phyloP scores from a whole-genome alignment of 2,113 vertebrate genomes.

The Chiloscyllium plagiosum region DNA sequence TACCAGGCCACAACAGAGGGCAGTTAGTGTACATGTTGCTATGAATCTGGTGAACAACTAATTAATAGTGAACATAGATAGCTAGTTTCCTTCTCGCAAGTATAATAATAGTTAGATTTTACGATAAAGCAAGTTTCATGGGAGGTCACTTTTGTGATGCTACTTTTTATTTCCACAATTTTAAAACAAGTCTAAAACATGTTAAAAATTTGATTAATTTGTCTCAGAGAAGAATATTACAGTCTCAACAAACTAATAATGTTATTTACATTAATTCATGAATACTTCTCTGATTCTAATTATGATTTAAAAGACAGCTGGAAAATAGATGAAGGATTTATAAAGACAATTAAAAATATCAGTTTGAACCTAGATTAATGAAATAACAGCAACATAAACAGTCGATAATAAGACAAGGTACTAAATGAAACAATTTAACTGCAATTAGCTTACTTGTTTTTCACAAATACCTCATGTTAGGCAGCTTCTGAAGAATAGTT shows the following conservation, averaged over 20 bases:
- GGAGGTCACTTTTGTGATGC: not conserved
- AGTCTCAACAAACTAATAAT: not conserved
- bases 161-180: not conserved
- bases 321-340: constrained; percentile 23
- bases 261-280: constrained; percentile 26
- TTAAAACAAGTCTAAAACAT: not conserved
- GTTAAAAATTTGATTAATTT: not conserved
- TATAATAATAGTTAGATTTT: not conserved
- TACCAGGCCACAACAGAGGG: not conserved
- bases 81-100: not conserved
- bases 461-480: not conserved
- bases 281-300: constrained; percentile 20
- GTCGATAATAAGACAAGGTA: constrained; percentile 14
- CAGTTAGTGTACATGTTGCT: not conserved
- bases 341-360: constrained; percentile 17
- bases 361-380: constrained; percentile 6
- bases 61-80: not conserved
- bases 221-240: not conserved
- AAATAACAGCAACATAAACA: not conserved
- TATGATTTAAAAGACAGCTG: constrained; percentile 14
- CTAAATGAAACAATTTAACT: constrained; percentile 27
- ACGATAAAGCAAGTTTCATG: not conserved
- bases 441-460: not conserved
- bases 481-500: not conserved
- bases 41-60: not conserved